These are phyloP conservation scores for Drosophila lutescens DNA, from an alignment of 2,888 invertebrate species.

Conservation along the genomic window DNA sequence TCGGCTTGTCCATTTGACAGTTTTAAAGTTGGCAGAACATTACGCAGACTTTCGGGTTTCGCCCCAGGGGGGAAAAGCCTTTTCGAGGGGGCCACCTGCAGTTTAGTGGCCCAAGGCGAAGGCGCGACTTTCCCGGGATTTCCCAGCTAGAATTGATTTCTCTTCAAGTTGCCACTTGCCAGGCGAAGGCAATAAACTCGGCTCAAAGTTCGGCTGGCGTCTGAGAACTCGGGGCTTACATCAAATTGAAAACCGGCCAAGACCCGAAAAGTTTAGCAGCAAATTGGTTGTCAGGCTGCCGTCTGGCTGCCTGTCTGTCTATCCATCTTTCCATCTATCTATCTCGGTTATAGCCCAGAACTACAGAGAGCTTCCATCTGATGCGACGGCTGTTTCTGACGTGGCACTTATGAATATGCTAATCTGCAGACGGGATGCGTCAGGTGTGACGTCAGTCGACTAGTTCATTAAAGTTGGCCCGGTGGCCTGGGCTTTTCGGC, in stretches of 20 bases:
- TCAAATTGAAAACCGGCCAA: constrained; percentile 49
- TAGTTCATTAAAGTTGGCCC: constrained; percentile 64
- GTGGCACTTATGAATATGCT: constrained; percentile 62
- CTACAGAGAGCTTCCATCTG: not conserved
- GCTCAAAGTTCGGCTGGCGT: constrained; percentile 17
- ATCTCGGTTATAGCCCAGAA: no score
- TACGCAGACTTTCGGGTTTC: constrained; percentile 25
- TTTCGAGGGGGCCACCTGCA: constrained; percentile 7
- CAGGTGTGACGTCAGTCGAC: constrained; percentile 58
- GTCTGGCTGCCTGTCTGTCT: constrained; percentile 2
- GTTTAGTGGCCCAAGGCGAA: constrained; percentile 13
- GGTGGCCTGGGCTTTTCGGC: not conserved
- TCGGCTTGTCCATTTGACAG: constrained; percentile 41
- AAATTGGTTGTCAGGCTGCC: constrained; percentile 49
- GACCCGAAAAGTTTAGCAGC: constrained; percentile 41
- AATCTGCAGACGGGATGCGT: constrained; percentile 49
- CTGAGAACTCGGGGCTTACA: constrained; percentile 32
- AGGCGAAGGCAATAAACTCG: constrained; percentile 26
- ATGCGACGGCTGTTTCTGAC: constrained; percentile 32
- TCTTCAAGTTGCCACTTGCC: constrained; percentile 21
- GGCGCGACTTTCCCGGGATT: constrained; percentile 21
- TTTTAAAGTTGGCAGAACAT: constrained; percentile 47
- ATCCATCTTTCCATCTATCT: constrained; percentile 7
- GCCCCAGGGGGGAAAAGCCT: constrained; percentile 8
- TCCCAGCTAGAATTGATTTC: constrained; percentile 30